Evolutionary conservation across 2,797 vertebrate genomes (phyloP).

Genomic region (Eptatretus atami): DNA sequence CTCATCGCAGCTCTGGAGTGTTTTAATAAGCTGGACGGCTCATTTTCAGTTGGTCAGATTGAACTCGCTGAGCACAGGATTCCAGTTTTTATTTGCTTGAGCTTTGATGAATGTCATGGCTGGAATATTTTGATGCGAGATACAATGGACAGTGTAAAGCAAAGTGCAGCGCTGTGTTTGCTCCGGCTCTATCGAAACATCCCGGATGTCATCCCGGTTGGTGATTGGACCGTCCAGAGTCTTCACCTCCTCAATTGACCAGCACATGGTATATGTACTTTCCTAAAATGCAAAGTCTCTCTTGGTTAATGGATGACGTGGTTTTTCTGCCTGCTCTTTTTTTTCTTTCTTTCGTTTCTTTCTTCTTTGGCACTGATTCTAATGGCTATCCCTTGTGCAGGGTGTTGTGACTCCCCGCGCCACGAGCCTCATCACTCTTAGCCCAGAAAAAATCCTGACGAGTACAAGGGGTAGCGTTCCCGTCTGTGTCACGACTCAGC

Average conservation of each 20-base stretch:
- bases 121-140: constrained; percentile 16
- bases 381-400: constrained; percentile 13
- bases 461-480: constrained; percentile 86
- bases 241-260: constrained; percentile 56
- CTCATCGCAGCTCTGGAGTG: constrained; percentile 49
- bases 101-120: background rate
- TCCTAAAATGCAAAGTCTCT: too few species aligned
- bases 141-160: constrained; percentile 74
- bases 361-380: background rate
- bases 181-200: constrained; percentile 53
- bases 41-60: too few species aligned
- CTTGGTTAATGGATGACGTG: too few species aligned
- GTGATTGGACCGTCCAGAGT: constrained; percentile 65
- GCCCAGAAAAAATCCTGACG: constrained; percentile 73
- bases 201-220: constrained; percentile 57
- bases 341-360: too few species aligned
- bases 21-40: too few species aligned
- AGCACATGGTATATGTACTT: constrained; percentile 38
- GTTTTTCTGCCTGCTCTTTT: too few species aligned
- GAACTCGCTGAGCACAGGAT: too few species aligned
- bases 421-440: constrained; percentile 51
- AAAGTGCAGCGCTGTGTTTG: constrained; percentile 49
- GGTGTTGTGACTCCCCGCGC: constrained; percentile 70
- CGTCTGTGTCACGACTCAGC: constrained; percentile 61
- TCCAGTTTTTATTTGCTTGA: too few species aligned